Evolutionary conservation across 2,888 invertebrate genomes (phyloP).

Genomic region (Odontocerum albicorne): DNA sequence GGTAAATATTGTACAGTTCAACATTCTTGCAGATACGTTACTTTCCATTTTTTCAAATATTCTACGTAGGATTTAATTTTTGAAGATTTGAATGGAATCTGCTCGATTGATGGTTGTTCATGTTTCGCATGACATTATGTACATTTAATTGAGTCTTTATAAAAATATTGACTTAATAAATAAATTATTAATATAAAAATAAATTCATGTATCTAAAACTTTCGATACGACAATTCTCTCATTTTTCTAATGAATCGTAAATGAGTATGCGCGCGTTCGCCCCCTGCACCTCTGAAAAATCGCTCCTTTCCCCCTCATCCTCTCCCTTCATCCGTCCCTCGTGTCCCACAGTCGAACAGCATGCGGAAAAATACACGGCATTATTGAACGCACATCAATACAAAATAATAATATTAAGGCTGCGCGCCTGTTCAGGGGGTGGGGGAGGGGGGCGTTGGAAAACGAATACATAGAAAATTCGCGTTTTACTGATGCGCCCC

Average conservation of each 20-base stretch:
- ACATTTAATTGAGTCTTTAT: no score
- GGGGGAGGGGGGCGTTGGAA: slow-evolving; percentile 20
- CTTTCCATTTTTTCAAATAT: no score
- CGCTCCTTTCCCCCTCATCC: slow-evolving; percentile 22
- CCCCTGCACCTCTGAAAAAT: slow-evolving; percentile 26
- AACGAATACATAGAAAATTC: slow-evolving; percentile 12
- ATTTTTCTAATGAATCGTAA: slow-evolving; percentile 37
- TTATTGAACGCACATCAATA: slow-evolving; percentile 38
- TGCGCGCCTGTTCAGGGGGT: slow-evolving; percentile 3
- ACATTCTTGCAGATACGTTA: no score
- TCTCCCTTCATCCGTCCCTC: background rate
- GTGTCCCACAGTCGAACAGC: slow-evolving; percentile 22
- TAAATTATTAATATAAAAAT: no score
- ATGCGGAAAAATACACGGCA: slow-evolving; percentile 37
- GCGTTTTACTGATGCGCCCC: slow-evolving; percentile 36
- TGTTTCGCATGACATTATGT: no score
- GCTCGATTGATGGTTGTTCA: no score
- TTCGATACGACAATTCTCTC: no score
- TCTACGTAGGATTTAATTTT: no score
- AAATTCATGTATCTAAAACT: no score
- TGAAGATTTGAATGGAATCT: no score
- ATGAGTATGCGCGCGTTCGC: slow-evolving; percentile 34
- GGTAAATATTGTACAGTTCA: no score
- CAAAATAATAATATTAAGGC: slow-evolving; percentile 37
- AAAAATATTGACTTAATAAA: no score